phyloP scores from a whole-genome alignment of 53 echinoderm and acorn worm genomes.

The Luidia sarsii region DNA sequence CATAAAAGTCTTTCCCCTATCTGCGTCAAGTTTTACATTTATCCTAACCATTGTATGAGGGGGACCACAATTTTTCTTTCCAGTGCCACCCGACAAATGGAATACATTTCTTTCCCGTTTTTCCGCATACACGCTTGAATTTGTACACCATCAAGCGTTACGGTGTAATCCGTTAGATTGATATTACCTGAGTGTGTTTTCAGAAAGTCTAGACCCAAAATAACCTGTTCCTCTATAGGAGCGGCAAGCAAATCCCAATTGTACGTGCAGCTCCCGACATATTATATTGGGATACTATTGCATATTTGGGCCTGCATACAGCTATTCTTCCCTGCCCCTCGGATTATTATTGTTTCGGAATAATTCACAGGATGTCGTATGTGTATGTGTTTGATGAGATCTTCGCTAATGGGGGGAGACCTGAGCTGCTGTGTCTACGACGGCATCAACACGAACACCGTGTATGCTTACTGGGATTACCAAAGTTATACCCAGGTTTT shows the following conservation, averaged over 20 bases:
- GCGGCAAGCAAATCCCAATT: neutral
- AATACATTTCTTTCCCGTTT: neutral
- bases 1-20: neutral
- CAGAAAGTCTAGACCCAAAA: slow-evolving; percentile 6
- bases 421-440: neutral
- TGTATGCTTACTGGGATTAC: neutral
- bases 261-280: neutral
- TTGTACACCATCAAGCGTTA: neutral
- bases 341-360: neutral
- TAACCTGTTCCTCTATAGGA: neutral
- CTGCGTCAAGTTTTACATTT: neutral
- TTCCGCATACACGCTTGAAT: slow-evolving; percentile 4
- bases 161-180: neutral
- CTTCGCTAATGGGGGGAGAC: neutral
- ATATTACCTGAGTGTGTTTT: neutral
- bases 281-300: neutral
- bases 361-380: neutral
- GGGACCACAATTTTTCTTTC: slow-evolving; percentile 5
- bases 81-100: neutral
- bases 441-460: neutral
- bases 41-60: neutral
- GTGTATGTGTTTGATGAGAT: neutral
- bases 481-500: neutral
- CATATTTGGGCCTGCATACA: neutral
- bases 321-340: neutral